These are phyloP conservation scores for Misgurnus anguillicaudatus DNA, from an alignment of 2,113 vertebrate genomes.

Conservation along the genomic window DNA sequence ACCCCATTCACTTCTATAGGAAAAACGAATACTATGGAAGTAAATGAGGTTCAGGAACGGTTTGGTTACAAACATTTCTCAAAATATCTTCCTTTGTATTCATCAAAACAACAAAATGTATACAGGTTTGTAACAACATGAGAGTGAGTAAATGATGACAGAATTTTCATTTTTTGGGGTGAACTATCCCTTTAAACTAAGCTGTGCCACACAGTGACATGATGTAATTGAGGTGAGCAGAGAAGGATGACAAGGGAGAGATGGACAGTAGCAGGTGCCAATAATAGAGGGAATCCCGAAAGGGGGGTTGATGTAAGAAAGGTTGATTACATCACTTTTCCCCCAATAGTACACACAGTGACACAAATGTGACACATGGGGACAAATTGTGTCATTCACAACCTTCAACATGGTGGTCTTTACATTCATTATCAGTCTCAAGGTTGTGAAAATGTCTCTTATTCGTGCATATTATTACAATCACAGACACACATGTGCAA, in stretches of 20 bases:
- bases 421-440: slow-evolving; percentile 1
- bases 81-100: too few species aligned
- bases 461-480: not conserved
- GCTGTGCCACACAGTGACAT: slow-evolving; percentile 25
- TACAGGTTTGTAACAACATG: too few species aligned
- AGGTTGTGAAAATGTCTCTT: slow-evolving; percentile 7
- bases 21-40: too few species aligned
- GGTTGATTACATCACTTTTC: slow-evolving; percentile 71
- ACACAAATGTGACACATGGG: slow-evolving; percentile 48
- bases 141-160: too few species aligned
- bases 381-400: not conserved
- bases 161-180: too few species aligned
- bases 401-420: not conserved
- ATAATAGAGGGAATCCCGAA: slow-evolving; percentile 72
- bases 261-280: slow-evolving; percentile 75
- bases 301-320: slow-evolving; percentile 59
- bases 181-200: too few species aligned
- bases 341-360: slow-evolving; percentile 59
- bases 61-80: too few species aligned
- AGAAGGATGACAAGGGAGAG: slow-evolving; percentile 3
- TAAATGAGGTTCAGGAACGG: too few species aligned
- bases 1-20: too few species aligned
- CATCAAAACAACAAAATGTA: too few species aligned
- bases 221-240: slow-evolving; percentile 26
- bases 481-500: not conserved